phyloP scores from a whole-genome alignment of 2,113 vertebrate species.

The Scomber scombrus region DNA sequence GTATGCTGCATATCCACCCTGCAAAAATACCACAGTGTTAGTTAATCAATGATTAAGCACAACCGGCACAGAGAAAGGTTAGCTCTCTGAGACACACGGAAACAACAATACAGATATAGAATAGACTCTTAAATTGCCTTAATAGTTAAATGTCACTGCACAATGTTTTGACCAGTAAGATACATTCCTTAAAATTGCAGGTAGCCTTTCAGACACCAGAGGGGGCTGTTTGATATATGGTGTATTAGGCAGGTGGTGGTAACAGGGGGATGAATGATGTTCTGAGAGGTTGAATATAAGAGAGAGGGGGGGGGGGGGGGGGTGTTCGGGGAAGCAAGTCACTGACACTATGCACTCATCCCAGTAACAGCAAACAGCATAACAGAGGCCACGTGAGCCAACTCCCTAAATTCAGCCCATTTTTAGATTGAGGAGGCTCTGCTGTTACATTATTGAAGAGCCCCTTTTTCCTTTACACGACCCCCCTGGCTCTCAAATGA shows the following conservation, averaged over 20 bases:
- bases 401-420: conserved; percentile 53
- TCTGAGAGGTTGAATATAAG: conserved; percentile 29
- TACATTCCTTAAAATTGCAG: conserved; percentile 8
- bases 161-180: conserved; percentile 22
- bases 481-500: conserved; percentile 63
- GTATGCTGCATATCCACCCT: conserved; percentile 93
- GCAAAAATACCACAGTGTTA: conserved; percentile 44
- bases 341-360: conserved; percentile 33
- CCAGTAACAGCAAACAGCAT: conserved; percentile 1
- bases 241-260: conserved; percentile 31
- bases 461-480: conserved; percentile 43
- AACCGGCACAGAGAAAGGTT: conserved; percentile 59
- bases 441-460: conserved; percentile 74
- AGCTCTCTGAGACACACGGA: conserved; percentile 40
- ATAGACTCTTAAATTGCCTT: conserved; percentile 27
- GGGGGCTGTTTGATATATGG: conserved; percentile 72
- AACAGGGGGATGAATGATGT: conserved; percentile 57
- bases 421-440: conserved; percentile 48
- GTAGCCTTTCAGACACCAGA: conserved; percentile 60
- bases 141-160: conserved; percentile 53
- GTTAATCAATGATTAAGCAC: conserved; percentile 59
- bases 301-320: not conserved
- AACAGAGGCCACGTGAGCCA: conserved; percentile 44
- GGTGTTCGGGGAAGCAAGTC: not conserved
- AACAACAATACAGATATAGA: conserved; percentile 22